phyloP scores from a whole-genome alignment of 92 coral and sea anemone species.

The Porites rus region DNA sequence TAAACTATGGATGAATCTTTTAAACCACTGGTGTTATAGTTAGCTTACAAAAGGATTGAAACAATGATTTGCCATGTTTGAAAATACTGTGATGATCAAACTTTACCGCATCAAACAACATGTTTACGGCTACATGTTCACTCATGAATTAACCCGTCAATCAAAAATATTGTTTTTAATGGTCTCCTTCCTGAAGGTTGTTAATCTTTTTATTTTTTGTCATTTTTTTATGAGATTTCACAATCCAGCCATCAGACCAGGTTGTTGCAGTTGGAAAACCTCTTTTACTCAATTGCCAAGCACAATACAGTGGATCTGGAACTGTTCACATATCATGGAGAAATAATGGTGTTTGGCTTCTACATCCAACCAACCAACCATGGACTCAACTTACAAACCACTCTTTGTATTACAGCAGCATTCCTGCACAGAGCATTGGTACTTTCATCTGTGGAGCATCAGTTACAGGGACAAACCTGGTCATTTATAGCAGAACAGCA shows the following conservation, averaged over 20 bases:
- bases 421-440: slow-evolving; percentile 75
- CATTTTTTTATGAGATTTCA: slow-evolving; percentile 63
- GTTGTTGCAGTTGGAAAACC: slow-evolving; percentile 83
- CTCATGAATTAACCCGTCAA: no score
- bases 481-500: slow-evolving; percentile 78
- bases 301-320: slow-evolving; percentile 69
- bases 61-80: no score
- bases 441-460: slow-evolving; percentile 79
- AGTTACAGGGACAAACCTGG: slow-evolving; percentile 42
- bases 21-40: no score
- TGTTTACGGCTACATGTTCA: no score
- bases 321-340: slow-evolving; percentile 79
- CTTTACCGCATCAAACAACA: no score
- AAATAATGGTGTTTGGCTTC: slow-evolving; percentile 72
- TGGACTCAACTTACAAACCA: slow-evolving; percentile 73
- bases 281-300: slow-evolving; percentile 84
- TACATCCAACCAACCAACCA: slow-evolving; percentile 57
- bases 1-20: no score
- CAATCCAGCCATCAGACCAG: slow-evolving; percentile 79
- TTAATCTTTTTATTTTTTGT: no score
- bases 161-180: no score
- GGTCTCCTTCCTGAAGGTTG: no score
- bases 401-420: slow-evolving; percentile 86
- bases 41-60: no score
- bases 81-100: no score